Base-by-base conservation (phyloP, 2,113 vertebrate species). In the Carollia perspicillata region DNA sequence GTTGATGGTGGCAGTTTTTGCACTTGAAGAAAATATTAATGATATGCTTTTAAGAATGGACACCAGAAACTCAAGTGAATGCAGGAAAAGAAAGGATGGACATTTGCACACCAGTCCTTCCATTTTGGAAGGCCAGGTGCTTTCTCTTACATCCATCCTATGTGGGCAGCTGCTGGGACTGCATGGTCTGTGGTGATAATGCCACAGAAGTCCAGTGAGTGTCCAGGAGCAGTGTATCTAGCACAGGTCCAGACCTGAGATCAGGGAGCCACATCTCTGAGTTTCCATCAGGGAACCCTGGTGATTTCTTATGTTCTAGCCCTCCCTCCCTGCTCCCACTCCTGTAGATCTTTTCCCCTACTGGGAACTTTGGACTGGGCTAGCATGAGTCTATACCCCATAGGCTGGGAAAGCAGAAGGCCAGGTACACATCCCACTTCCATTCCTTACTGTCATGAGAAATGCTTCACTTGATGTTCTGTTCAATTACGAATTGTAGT, bases 21-120 rank as follows among this genome's bases (percentile, higher is more conserved):
- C 37, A 22, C 91, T 42, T 94, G 17, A 58, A 35, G 17, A 78
- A 87, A 92, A 83, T 66, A 22, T 53, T 81, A 81, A 79, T 53
- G 30, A 85, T 28, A 53, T 33, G 37, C 84, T 63, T 28, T 37
- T 14, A 49, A 47, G 28, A 63, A 42, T 40, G 35, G 40, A 78
- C 28, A 90, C 8, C 30, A 77, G 72, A 74, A 10, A 60, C 23
- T 37, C 78, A 49, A 53, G 1, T 55, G 8, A 80, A 90, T 35
- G n/a, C 11, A 63, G 20, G 11, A 74, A 83, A 80, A 68, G 5
- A 23, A 92, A 68, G 69, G n/a, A 63, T 22, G 17, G 18, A 68
- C 74, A 79, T 60, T 77, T 84, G 14, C 12, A 78, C 2, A 6
- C 6, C 1, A 63, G 22, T 78, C 18, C 81, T 78, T 83, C 33